Percentiles rank a stretch among this genome's conserved stretches.
Conservation (phyloP, 2,888 invertebrate species). For the Perdita meconis region DNA sequence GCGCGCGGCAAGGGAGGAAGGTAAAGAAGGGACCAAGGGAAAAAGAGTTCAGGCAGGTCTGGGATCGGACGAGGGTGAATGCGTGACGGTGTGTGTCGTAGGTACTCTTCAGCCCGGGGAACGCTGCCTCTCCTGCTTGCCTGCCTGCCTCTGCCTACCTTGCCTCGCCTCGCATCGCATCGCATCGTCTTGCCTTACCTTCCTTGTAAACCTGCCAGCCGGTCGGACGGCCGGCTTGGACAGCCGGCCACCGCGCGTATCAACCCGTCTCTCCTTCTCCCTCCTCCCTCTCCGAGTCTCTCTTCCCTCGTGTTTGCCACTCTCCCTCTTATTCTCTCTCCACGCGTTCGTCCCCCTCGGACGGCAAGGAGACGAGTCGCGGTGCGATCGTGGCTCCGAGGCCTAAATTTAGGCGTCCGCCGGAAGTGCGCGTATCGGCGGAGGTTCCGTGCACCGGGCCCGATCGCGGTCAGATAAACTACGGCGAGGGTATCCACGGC, state of each 20-base stretch:
- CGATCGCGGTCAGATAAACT: constrained; percentile 64
- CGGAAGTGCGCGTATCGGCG: constrained; percentile 68
- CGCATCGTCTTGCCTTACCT: constrained; percentile 57
- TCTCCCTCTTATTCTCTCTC: constrained; percentile 17
- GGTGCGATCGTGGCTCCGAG: constrained; percentile 57
- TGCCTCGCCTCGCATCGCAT: constrained; percentile 21
- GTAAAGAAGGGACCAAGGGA: constrained; percentile 75
- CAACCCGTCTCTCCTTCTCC: constrained; percentile 22
- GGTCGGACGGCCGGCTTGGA: constrained; percentile 50
- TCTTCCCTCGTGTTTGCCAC: constrained; percentile 28
- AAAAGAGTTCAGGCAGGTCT: constrained; percentile 82
- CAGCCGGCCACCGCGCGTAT: constrained; percentile 53
- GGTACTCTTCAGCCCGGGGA: constrained; percentile 58
- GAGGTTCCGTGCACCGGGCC: constrained; percentile 62
- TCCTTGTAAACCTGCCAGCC: constrained; percentile 72
- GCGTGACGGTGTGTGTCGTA: constrained; percentile 77
- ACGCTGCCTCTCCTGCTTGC: constrained; percentile 57
- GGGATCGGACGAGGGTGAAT: constrained; percentile 80
- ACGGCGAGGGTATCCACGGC: constrained; percentile 31
- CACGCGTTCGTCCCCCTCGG: neutral
- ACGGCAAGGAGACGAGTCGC: neutral
- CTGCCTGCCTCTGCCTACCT: constrained; percentile 26
- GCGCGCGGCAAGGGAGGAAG: constrained; percentile 66
- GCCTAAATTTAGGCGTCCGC: constrained; percentile 78
- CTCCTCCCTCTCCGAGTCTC: constrained; percentile 7